phyloP scores from a whole-genome alignment of 1,140 invertebrate genomes.

The Drosophila melanica region DNA sequence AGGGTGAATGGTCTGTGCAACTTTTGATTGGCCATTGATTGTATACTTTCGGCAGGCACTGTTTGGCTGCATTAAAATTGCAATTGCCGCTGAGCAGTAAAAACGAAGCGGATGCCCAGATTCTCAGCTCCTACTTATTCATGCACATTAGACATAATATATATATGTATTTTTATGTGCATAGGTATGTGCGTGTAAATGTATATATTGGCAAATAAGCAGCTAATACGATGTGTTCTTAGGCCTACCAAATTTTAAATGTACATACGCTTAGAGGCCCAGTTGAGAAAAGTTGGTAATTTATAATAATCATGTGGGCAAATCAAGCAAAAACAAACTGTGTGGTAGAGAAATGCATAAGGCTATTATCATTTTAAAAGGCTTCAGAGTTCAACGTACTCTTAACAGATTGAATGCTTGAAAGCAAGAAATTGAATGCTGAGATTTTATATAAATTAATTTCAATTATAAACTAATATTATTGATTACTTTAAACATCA shows the following conservation, averaged over 20 bases:
- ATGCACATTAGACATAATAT: slow-evolving; percentile 68
- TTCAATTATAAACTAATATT: too few relatives aligned
- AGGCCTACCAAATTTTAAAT: neutral
- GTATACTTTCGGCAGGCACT: slow-evolving; percentile 44
- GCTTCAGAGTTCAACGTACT: slow-evolving; percentile 13
- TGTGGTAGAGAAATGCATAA: neutral
- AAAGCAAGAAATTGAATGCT: neutral
- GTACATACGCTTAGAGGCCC: neutral
- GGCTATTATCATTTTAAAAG: slow-evolving; percentile 3
- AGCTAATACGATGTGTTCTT: neutral
- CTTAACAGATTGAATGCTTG: neutral
- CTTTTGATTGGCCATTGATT: slow-evolving; percentile 77
- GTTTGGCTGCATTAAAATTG: slow-evolving; percentile 68
- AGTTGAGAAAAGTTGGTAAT: slow-evolving; percentile 1
- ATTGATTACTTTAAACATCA: too few relatives aligned
- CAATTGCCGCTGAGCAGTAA: slow-evolving; percentile 60
- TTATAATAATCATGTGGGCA: slow-evolving; percentile 26
- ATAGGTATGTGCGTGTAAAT: slow-evolving; percentile 30
- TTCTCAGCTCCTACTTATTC: slow-evolving; percentile 40
- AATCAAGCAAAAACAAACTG: slow-evolving; percentile 1
- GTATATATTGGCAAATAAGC: neutral
- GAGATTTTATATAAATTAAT: too few relatives aligned
- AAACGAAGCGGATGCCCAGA: slow-evolving; percentile 32
- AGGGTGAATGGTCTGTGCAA: slow-evolving; percentile 43
- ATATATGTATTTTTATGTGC: slow-evolving; percentile 30